A percentile compares a stretch with the other conserved stretches of the same genome.
Conservation (phyloP, 2,888 invertebrate species). For the Chydorus sphaericus region DNA sequence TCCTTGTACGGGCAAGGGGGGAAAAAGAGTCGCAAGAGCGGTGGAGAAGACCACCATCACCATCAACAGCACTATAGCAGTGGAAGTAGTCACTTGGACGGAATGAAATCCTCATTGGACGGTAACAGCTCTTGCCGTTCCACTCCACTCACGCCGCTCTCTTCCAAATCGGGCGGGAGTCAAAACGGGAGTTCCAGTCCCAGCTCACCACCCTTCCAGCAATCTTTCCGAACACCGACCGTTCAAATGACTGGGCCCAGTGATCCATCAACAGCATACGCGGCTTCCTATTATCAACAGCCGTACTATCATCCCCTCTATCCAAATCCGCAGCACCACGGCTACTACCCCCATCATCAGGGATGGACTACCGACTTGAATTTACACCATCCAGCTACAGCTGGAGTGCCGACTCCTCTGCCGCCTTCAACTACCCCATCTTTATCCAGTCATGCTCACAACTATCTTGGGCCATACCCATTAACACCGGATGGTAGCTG, state of each 20-base stretch:
- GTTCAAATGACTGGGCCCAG: not conserved
- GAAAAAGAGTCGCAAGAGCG: not conserved
- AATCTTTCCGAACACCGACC: not conserved
- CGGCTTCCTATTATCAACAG: conserved; percentile 5
- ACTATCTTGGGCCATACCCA: conserved; percentile 2
- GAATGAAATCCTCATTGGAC: not conserved
- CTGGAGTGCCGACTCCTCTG: not conserved
- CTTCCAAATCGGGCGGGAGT: conserved; percentile 8
- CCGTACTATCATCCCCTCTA: conserved; percentile 9
- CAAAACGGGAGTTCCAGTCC: conserved; percentile 2
- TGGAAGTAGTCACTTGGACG: no score
- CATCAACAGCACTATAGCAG: no score
- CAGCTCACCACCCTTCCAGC: not conserved
- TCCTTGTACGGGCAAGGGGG: not conserved
- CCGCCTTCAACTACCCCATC: not conserved
- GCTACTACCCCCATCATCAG: conserved; percentile 8
- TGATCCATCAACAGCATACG: not conserved
- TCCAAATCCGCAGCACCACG: not conserved
- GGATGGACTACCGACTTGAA: conserved; percentile 4
- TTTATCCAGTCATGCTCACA: not conserved
- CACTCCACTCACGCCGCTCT: conserved; percentile 3
- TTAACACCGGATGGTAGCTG: conserved; percentile 10
- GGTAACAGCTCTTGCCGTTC: conserved; percentile 2
- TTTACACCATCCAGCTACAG: not conserved
- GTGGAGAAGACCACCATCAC: no score